Evolutionary conservation across 1,140 invertebrate genomes (phyloP), one percentile per base, ranked within the genome.

Genomic region (Ostrea edulis): DNA sequence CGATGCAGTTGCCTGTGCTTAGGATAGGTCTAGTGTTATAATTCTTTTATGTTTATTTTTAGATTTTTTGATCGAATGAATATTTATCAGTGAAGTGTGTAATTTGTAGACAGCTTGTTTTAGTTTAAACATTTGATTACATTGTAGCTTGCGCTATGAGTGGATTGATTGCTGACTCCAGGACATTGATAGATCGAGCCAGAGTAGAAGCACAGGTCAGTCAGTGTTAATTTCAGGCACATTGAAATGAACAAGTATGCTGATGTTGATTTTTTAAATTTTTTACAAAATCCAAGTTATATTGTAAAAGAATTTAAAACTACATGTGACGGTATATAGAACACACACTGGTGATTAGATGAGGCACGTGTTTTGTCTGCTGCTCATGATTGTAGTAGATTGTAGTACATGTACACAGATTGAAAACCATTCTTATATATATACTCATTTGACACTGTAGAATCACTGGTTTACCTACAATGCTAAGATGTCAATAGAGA

Each of bases 401-500:
- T n/a, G n/a, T n/a, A n/a, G n/a, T n/a, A n/a, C n/a, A n/a, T n/a
- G n/a, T n/a, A n/a, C n/a, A n/a, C n/a, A n/a, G n/a, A n/a, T n/a
- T n/a, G n/a, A n/a, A n/a, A n/a, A n/a, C n/a, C n/a, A n/a, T n/a
- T n/a, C n/a, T n/a, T 44, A 44, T 44, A 44, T 44, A 44, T 44
- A 5, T 5, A 44, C 86, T 83, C 85, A 29, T 85, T 91, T 86
- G 25, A 68, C 17, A 14, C 90, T 92, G 71, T 97, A 98, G 95
- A 99, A 99, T 94, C 98, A 99, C 95, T 99, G 98, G 98, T 99
- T 99, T 94, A 97, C 98, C 55, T 99, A 99, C 95, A 97, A 99
- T 95, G 98, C 99, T 95, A 96, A 96, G 90, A 99, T 99, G 98
- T 97, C 96, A 14, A 98, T 99, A 2, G 99, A 99, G 95, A 99